Base-by-base conservation (phyloP, 2,113 vertebrate genomes). In the Brevimyrus niger region DNA sequence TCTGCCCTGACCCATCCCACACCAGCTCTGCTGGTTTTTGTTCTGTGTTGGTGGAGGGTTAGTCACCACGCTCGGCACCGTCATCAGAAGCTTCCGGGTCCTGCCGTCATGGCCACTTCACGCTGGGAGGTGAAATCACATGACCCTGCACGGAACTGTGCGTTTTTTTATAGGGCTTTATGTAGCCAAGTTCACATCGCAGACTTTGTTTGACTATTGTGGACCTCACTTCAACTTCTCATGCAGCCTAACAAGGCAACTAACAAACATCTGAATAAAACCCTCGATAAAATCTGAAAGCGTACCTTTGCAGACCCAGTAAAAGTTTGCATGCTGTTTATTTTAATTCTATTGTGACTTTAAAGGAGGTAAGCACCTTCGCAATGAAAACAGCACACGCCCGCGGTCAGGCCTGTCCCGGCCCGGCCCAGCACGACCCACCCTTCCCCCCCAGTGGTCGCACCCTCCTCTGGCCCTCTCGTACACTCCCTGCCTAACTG, bases 311-410 rank as follows among this genome's bases (percentile, higher is more conserved):
- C 21, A 7, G 35, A 76, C 3, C 31, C 11, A 2, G 31, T 6
- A 19, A 76, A 76, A 42, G 1, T 19, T 42, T 19, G 73, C 35
- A 15, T 76, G 69, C 31, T 4, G 27, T 38, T 76, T 76, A 35
- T 80, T 80, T 42, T 19, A 2, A 80, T 42, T 17, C 31, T 42
- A 19, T 80, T 8, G 17, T 80, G 73, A 80, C 31, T 38, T 76
- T 35, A 4, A 80, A 69, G 87, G 53, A 58, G 38, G 35, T 44
- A 13, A 87, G 38, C 47, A 44, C 65, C n/a, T 61, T 47, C 21
- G 1, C 47, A 13, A 48, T 92, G 91, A 92, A 94, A 50, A 93
- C 92, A 88, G 86, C 91, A 88, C 88, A 23, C 35, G 17, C 1
- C 17, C 35, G 13, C 4, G 4, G 73, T 42, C 15, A 80, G 11